Evolutionary conservation across 2,113 vertebrate genomes (phyloP), one percentile per base, ranked within the genome.

Genomic region (Microtus oregoni): DNA sequence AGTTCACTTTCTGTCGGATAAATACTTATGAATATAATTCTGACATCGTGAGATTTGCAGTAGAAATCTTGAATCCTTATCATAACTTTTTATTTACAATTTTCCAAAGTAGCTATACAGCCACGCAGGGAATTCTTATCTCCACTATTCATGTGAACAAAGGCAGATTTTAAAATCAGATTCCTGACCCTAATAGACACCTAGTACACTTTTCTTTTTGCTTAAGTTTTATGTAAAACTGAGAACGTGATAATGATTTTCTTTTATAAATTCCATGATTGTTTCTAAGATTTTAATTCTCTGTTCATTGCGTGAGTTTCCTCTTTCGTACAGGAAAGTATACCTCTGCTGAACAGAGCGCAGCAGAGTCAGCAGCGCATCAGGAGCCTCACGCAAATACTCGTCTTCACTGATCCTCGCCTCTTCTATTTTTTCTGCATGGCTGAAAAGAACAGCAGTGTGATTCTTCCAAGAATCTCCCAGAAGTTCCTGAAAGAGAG

Each of bases 381-480:
- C 98, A 20, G 99, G 83, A n/a, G 98, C 95, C 55, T 94, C 96
- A 0, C 10, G 52, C 9, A 99, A 97, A 63, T 98, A 99, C 61
- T 88, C 73, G 0, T 98, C 97, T 72, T 97, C 97, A 1, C 22
- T 97, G 90, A 98, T 95, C 81, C 98, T 97, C 86, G 98, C 98
- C 91, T 98, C 97, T 98, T 98, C 94, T 97, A 99, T 93, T 38
- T 97, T 97, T 98, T 99, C 99, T 68, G 98, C 97, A 24, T 99
- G 99, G 26, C 98, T 99, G 52, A 99, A 96, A 94, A 99, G 96
- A 65, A 99, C 97, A 67, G 98, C 96, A 30, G 99, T 98, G 92
- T 99, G 98, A 77, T 97, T 96, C 68, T 89, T 98, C 99, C 99
- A 99, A 4, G 96, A 98, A 94, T 98, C 98, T 93, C 99, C 99